A percentile compares a stretch with the other conserved stretches of the same genome.
Evolutionary conservation across 2,888 invertebrate genomes (phyloP).

Genomic region (Mantis religiosa): DNA sequence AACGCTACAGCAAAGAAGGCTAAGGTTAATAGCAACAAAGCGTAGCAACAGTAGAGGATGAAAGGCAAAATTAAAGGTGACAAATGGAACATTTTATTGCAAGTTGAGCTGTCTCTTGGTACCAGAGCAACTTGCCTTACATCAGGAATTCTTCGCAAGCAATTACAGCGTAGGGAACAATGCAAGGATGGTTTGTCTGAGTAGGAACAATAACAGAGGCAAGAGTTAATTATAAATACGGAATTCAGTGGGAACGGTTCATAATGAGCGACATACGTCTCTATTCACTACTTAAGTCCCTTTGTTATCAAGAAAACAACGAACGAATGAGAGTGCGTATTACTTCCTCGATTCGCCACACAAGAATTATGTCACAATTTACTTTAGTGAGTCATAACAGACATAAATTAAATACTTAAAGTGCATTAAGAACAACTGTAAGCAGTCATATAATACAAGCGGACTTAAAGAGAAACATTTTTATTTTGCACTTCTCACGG

Average conservation of each 20-base stretch:
- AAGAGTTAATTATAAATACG: neutral
- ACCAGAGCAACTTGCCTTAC: neutral
- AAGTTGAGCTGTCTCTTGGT: neutral
- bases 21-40: neutral
- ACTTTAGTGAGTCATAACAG: neutral
- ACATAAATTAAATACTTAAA: no score
- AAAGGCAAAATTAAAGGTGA: neutral
- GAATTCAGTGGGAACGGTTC: neutral
- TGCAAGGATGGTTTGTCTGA: neutral
- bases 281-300: neutral
- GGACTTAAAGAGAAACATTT: no score
- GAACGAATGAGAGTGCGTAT: neutral
- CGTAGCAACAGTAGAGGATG: neutral
- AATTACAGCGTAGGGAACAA: neutral
- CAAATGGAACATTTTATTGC: neutral
- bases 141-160: neutral
- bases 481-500: no score
- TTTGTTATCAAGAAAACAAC: neutral
- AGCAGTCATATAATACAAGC: no score
- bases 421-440: no score
- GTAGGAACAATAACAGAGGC: neutral
- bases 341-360: neutral
- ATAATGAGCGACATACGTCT: neutral
- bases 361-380: neutral
- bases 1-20: neutral